phyloP scores from a whole-genome alignment of 2,888 invertebrate species.

The Sturmia bella region DNA sequence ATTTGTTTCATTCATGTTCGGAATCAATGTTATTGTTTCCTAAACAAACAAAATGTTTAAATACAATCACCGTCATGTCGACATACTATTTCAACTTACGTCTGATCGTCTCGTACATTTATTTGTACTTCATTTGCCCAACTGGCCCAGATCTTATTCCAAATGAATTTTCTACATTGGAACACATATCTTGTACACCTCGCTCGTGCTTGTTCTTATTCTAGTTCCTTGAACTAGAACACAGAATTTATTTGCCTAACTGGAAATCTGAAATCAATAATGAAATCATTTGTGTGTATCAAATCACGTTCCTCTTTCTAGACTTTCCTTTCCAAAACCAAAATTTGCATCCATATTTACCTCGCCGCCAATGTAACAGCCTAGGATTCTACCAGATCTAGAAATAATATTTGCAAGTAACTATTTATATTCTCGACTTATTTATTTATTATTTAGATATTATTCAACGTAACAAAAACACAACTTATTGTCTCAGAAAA shows the following conservation, averaged over 20 bases:
- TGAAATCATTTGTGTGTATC: constrained; percentile 1
- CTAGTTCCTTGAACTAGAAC: constrained; percentile 26
- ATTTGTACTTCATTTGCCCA: constrained; percentile 30
- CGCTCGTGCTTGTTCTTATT: constrained; percentile 37
- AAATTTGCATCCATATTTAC: too few species aligned
- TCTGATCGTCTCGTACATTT: constrained; percentile 12
- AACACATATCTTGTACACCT: constrained; percentile 40
- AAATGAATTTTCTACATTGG: constrained; percentile 45
- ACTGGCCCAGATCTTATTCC: constrained; percentile 46
- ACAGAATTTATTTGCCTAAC: too few species aligned
- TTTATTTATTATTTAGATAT: too few species aligned
- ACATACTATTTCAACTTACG: constrained; percentile 20
- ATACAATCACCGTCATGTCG: constrained; percentile 12
- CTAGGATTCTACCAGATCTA: too few species aligned
- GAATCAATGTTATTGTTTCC: constrained; percentile 18
- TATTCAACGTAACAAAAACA: too few species aligned
- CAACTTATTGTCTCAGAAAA: too few species aligned
- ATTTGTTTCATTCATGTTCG: constrained; percentile 18
- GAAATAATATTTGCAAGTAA: too few species aligned
- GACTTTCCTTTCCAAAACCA: background rate
- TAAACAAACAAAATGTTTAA: constrained; percentile 11
- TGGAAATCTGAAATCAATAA: constrained; percentile 23
- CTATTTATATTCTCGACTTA: too few species aligned
- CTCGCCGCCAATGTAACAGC: background rate
- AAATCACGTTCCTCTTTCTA: background rate